phyloP scores from a whole-genome alignment of 2,888 invertebrate genomes.

The Heteromyza rotundicornis region DNA sequence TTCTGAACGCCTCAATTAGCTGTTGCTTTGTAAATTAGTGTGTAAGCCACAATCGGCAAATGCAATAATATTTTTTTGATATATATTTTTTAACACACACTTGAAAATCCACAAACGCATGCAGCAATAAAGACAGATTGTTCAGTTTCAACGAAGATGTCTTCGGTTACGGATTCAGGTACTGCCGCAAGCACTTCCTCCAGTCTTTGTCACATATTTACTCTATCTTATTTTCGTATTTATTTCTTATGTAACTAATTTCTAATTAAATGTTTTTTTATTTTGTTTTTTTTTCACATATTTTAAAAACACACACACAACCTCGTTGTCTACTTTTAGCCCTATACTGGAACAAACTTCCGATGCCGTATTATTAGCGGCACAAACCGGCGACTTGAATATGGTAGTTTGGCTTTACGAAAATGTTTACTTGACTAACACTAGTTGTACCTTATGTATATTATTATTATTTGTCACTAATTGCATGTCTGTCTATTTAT shows the following conservation, averaged over 20 bases:
- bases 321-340: constrained; percentile 60
- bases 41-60: too few relatives aligned
- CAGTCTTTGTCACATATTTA: background rate
- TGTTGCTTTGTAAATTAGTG: too few relatives aligned
- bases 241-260: background rate
- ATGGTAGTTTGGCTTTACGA: constrained; percentile 68
- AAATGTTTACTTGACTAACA: background rate
- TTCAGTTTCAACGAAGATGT: constrained; percentile 82
- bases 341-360: constrained; percentile 82
- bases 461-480: constrained; percentile 15
- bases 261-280: background rate
- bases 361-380: constrained; percentile 81
- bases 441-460: background rate
- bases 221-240: constrained; percentile 9
- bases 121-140: constrained; percentile 82
- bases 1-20: background rate
- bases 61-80: too few relatives aligned
- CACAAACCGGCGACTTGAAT: constrained; percentile 81
- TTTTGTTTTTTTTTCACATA: background rate
- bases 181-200: constrained; percentile 27
- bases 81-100: constrained; percentile 4
- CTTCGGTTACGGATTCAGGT: constrained; percentile 66
- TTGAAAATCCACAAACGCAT: constrained; percentile 64
- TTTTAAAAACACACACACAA: background rate
- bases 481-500: background rate